Percentiles rank a stretch among this genome's conserved stretches.
Conservation (phyloP, 2,888 invertebrate genomes). For the Hyalella azteca region DNA sequence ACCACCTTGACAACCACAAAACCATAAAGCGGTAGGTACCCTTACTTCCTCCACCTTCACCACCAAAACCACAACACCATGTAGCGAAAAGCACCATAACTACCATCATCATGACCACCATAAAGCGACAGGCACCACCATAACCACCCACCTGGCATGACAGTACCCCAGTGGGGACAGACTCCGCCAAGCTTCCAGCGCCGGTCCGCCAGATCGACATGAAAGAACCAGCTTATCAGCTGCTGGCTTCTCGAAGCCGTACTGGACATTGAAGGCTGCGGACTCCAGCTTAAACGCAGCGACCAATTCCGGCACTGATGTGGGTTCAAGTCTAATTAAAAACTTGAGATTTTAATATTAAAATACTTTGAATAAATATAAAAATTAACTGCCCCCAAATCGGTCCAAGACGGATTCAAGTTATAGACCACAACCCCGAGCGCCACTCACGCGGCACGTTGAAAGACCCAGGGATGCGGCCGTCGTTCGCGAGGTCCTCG, state of each 20-base stretch:
- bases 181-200: conserved; percentile 40
- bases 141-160: conserved; percentile 36
- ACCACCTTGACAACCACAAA: too few relatives aligned
- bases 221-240: conserved; percentile 59
- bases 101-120: too few relatives aligned
- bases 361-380: too few relatives aligned
- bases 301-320: conserved; percentile 58
- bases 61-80: too few relatives aligned
- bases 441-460: conserved; percentile 47
- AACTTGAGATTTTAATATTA: too few relatives aligned
- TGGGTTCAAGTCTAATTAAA: too few relatives aligned
- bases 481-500: conserved; percentile 46
- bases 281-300: conserved; percentile 58
- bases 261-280: conserved; percentile 59
- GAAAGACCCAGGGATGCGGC: conserved; percentile 45
- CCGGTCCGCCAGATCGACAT: conserved; percentile 60
- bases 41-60: too few relatives aligned
- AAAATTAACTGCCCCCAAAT: too few relatives aligned
- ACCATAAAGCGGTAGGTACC: too few relatives aligned
- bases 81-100: too few relatives aligned
- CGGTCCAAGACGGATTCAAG: not conserved
- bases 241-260: conserved; percentile 59
- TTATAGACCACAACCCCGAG: not conserved
- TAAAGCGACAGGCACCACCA: too few relatives aligned
- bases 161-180: conserved; percentile 43